Base-by-base conservation (phyloP, 2,113 vertebrate genomes). In the Odobenus rosmarus region DNA sequence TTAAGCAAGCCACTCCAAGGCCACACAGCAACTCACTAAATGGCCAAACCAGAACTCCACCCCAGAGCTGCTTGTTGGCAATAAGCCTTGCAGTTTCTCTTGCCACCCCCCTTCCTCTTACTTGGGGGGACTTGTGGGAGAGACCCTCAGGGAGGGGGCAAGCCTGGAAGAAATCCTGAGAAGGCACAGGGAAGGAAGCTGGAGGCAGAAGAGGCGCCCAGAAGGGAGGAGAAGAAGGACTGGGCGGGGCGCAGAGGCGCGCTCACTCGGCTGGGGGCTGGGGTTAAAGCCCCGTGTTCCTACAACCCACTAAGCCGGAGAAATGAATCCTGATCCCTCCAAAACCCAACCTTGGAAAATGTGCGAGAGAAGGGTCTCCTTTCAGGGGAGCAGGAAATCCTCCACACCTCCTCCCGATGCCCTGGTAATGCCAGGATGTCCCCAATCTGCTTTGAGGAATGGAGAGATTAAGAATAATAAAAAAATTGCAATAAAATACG, bases 391-490 rank as follows among this genome's bases (percentile, higher is more conserved):
- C 39, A 62, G 98, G 98, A 99, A 99, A 99, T 99, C 99, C 99
- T 99, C 99, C 99, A 99, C 99, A 99, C 99, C 99, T 99, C 99
- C 99, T 99, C 99, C 99, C 97, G 98, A 98, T 90, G 98, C 98
- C 99, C 97, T 95, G 83, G 99, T 99, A 99, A 99, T 99, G 99
- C 99, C 98, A 98, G 99, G 99, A 99, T 99, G 99, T 99, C 99
- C 99, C 99, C 99, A 99, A 99, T 99, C 99, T 99, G 99, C 99
- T 99, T 99, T 99, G 99, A 99, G 99, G 99, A 99, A 99, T 98
- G 99, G 99, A 99, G 99, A 99, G 99, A 99, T 99, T 99, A 99
- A 99, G 99, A 99, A 99, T 99, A 99, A 99, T 99, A 99, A 99
- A 99, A 99, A 99, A 99, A 99, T 99, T 98, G 99, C 99, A 99